These are phyloP conservation scores for Drosophila anomelani DNA, from an alignment of 2,888 invertebrate species.

Conservation along the genomic window DNA sequence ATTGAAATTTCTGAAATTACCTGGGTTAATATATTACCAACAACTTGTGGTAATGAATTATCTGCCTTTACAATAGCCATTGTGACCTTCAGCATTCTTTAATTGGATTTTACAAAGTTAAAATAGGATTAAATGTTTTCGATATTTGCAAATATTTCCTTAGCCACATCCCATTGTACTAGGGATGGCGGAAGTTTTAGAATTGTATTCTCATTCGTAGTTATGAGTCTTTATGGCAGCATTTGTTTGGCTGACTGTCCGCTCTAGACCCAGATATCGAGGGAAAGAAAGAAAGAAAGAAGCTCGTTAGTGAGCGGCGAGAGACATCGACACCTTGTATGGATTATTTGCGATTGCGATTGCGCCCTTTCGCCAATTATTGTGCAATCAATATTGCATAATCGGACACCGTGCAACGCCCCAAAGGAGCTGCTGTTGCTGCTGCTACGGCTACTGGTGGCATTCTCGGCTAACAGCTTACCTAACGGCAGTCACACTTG, in stretches of 20 bases:
- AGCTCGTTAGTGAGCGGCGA: slow-evolving; percentile 67
- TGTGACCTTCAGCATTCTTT: neutral
- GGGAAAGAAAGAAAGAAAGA: slow-evolving; percentile 35
- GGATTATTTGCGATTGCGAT: slow-evolving; percentile 63
- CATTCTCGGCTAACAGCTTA: slow-evolving; percentile 36
- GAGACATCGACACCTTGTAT: slow-evolving; percentile 73
- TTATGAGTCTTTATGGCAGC: slow-evolving; percentile 59
- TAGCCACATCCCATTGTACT: slow-evolving; percentile 52
- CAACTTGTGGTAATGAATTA: neutral
- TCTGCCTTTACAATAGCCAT: neutral
- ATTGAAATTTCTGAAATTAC: neutral
- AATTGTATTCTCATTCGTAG: slow-evolving; percentile 46
- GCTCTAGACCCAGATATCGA: slow-evolving; percentile 55
- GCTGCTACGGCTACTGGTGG: neutral
- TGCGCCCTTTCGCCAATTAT: slow-evolving; percentile 77
- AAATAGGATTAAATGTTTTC: neutral
- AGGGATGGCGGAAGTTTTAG: slow-evolving; percentile 69
- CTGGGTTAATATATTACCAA: neutral
- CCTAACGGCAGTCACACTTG: slow-evolving; percentile 78
- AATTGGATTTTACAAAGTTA: neutral
- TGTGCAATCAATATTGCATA: slow-evolving; percentile 79
- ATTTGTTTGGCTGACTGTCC: slow-evolving; percentile 67
- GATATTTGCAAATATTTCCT: slow-evolving; percentile 18
- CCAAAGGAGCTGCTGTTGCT: slow-evolving; percentile 28
- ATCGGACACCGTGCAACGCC: slow-evolving; percentile 75